Evolutionary conservation across 2,113 vertebrate genomes (phyloP).

Genomic region (Cryptomyrus ogoouensis): DNA sequence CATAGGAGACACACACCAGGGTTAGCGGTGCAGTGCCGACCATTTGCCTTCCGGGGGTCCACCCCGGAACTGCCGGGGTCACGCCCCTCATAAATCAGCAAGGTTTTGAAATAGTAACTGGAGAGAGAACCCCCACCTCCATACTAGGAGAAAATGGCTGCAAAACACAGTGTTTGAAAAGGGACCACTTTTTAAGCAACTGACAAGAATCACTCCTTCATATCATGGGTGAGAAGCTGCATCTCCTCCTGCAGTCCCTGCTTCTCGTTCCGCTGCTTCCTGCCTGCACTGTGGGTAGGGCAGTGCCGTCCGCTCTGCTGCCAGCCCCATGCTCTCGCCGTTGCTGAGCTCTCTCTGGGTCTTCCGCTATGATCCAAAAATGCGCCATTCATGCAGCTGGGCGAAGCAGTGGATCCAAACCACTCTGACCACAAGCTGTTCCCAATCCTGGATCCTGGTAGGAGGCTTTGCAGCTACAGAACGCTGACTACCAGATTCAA

Average conservation of each 20-base stretch:
- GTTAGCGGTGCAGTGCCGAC: not conserved
- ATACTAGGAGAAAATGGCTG: not conserved
- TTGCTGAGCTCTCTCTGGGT: not conserved
- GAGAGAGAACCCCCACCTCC: not conserved
- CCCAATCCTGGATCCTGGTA: not conserved
- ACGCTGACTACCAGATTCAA: not conserved
- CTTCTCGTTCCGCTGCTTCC: not conserved
- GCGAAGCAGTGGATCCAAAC: not conserved
- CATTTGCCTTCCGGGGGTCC: constrained; percentile 18
- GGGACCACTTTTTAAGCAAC: not conserved
- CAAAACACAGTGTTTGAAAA: not conserved
- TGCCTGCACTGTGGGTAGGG: not conserved
- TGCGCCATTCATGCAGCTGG: not conserved
- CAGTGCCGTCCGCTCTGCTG: not conserved
- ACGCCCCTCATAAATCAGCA: not conserved
- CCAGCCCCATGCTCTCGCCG: not conserved
- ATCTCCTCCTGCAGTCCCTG: not conserved
- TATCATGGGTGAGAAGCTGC: not conserved
- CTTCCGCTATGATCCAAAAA: not conserved
- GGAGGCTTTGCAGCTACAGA: not conserved
- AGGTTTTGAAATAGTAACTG: not conserved
- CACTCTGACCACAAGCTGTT: not conserved
- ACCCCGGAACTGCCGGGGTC: not conserved
- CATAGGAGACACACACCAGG: not conserved
- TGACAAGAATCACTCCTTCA: not conserved